A percentile compares a stretch with the other conserved stretches of the same genome.
These are phyloP conservation scores for Girardinichthys multiradiatus DNA, from an alignment of 2,113 vertebrate genomes.

Conservation along the genomic window DNA sequence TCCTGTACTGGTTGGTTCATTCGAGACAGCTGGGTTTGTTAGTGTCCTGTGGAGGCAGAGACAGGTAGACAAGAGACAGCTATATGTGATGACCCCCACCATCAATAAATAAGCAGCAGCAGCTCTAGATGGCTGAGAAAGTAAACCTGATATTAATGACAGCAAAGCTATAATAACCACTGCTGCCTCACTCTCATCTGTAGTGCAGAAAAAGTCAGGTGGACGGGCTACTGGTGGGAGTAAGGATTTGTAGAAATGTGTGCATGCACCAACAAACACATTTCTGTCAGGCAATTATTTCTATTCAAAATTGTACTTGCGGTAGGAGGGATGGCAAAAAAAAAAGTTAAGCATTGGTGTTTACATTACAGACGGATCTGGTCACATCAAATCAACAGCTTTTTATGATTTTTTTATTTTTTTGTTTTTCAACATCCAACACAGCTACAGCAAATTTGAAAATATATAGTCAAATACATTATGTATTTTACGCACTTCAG, in stretches of 20 bases:
- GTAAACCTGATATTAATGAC: conserved; percentile 61
- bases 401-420: background rate
- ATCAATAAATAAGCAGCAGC: conserved; percentile 52
- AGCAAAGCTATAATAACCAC: conserved; percentile 56
- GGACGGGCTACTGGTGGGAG: conserved; percentile 36
- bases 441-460: background rate
- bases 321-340: background rate
- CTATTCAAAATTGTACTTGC: background rate
- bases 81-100: conserved; percentile 58
- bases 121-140: conserved; percentile 57
- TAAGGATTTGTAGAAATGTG: conserved; percentile 24
- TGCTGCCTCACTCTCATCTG: conserved; percentile 20
- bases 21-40: conserved; percentile 60
- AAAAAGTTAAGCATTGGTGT: background rate
- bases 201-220: conserved; percentile 25
- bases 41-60: conserved; percentile 54
- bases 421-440: background rate
- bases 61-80: conserved; percentile 60
- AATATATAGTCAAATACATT: background rate
- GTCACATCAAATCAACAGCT: background rate
- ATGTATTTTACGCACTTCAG: background rate
- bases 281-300: conserved; percentile 8
- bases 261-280: conserved; percentile 22
- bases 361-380: background rate
- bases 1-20: conserved; percentile 37